Base-by-base conservation (phyloP, 2,888 invertebrate species). In the Tinea pellionella region DNA sequence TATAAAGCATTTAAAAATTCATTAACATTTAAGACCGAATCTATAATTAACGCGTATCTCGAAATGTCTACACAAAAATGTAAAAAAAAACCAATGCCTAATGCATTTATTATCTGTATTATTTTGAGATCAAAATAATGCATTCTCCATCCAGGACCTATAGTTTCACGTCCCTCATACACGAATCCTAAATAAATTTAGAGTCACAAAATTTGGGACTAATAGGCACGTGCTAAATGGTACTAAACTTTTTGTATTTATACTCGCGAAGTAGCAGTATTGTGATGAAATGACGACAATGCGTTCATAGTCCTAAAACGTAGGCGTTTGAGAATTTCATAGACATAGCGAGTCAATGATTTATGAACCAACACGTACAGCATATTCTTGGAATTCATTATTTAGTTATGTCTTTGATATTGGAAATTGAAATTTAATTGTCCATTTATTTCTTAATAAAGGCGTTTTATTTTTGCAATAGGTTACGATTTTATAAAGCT, bases 261-360 rank as follows among this genome's bases (percentile, higher is more conserved):
- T 29, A 51, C 56, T 13, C 56, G 56, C 32, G 13, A 29, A 13
- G 9, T 15, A 56, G 29, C 56, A 29, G 32, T 56, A 56, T 32
- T 29, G 19, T 56, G 56, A 56, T 29, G 56, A 56, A 56, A 56
- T 30, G 32, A 32, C 56, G 15, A 32, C 37, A 37, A 37, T 37
- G n/a, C 37, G 37, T 9, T n/a, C 37, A 37, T 9, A n/a, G 9
- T n/a, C 1, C 9, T 37, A 37, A 9, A 37, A 37, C 47, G 47
- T 47, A 47, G 47, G 47, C 47, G 16, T 13, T 47, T 15, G 9
- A 16, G 47, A 47, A 47, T 16, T 47, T 16, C 47, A 16, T 47
- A 47, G 47, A 9, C 13, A 9, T 15, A 9, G 9, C 16, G 47
- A 47, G 47, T 9, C 47, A 16, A 9, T 47, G 47, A 47, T 47